Evolutionary conservation across 2,113 vertebrate species (phyloP), one percentile per base, ranked within the genome.

Genomic region (Suncus etruscus): DNA sequence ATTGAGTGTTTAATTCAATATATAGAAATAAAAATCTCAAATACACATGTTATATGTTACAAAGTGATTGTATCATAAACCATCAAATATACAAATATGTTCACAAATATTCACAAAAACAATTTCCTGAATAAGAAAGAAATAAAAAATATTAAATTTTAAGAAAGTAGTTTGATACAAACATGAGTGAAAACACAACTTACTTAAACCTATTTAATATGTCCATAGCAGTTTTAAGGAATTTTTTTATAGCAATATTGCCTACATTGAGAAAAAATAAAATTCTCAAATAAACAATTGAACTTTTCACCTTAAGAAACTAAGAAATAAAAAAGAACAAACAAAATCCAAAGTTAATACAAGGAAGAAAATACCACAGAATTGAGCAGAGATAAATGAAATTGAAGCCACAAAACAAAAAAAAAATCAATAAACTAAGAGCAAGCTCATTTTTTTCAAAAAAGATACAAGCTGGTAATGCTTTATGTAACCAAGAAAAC

Each of bases 191-290:
- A 87, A 68, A 87, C 24, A 78, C 31, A 66, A 24, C 10, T 66
- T 82, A 74, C 22, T 8, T 25, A 74, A 75, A 83, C 31, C 22
- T 66, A n/a, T 66, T 75, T n/a, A 11, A 51, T 75, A 8, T 5
- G 82, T 45, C 58, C 75, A 90, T 66, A 83, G 4, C 51, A 82
- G 54, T 65, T 89, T 15, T 74, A 82, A 74, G 22, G 74, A 25
- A 72, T 20, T 80, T 29, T 29, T 65, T 82, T 82, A 51, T 65
- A 63, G 66, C 51, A 61, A 80, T 65, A 89, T 74, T 25, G 27
- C 27, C 3, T 63, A 31, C 45, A 9, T 63, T 82, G 31, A 74
- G 15, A 65, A 50, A 72, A 80, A 80, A 45, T 29, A 58, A 74
- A 65, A 1, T n/a, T 24, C 1, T 31, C 58, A 81, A 79, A 51